Base-by-base conservation (phyloP, 2,888 invertebrate species). In the Ethmia dodecea region DNA sequence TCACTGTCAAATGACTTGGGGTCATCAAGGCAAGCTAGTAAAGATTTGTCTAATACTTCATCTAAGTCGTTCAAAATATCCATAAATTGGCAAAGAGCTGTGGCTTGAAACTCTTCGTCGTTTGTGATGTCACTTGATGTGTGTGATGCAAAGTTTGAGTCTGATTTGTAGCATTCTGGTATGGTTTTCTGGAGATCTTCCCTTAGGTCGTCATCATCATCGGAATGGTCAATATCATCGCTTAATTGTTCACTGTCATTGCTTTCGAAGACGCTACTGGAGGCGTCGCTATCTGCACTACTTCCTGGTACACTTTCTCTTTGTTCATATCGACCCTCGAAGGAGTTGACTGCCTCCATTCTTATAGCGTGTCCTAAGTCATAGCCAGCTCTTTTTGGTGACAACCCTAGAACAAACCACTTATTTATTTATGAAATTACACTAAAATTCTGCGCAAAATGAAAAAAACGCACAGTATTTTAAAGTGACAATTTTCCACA, bases 21-120 rank as follows among this genome's bases (percentile, higher is more conserved):
- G 48, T 81, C 78, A 44, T 84, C 83, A 30, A 84, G 72, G 44
- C 80, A 77, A 35, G 78, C 79, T 32, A 84, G 58, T 39, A 88
- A 54, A 34, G 88, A 88, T 45, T 86, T 87, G 50, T 90, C 88
- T 47, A 90, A 61, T 39, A 89, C 86, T 60, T 88, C 87, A 61
- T 90, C 90, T 43, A 90, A 66, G 58, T 88, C 88, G 52, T 87
- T 86, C 45, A 90, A 68, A 42, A 89, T 87, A 58, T 87, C 79
- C 76, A 89, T 81, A 57, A 86, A 86, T 49, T 86, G 81, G 52
- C 79, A 78, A 38, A 86, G 66, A 13, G 84, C 86, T 33, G 81
- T 75, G 18, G 86, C 80, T 62, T 86, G 84, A 57, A 83, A 81
- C 43, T 86, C 83, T 41, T 84, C 84, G 53, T 83, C 80, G 43